A percentile compares a stretch with the other conserved stretches of the same genome.
These are phyloP conservation scores for Triops cancriformis DNA, from an alignment of 1,140 invertebrate species.

Conservation along the genomic window DNA sequence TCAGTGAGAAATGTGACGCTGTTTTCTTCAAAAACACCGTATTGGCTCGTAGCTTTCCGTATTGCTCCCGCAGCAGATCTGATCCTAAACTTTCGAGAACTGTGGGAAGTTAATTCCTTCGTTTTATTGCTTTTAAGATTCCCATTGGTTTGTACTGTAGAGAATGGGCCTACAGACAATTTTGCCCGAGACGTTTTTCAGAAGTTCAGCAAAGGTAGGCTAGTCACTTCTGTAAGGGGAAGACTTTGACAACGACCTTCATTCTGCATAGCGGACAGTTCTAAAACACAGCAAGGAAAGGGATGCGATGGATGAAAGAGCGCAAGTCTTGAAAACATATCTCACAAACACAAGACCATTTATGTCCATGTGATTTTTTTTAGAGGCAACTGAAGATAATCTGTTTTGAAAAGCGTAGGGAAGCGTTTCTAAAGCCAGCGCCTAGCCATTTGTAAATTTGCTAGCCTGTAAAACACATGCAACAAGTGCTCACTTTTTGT, in stretches of 20 bases:
- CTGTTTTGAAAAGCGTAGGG: not conserved
- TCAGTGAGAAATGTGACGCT: too few relatives aligned
- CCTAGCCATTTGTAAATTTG: not conserved
- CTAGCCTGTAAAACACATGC: conserved; percentile 1
- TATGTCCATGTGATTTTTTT: conserved; percentile 1
- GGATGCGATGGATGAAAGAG: not conserved
- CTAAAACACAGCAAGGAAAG: not conserved
- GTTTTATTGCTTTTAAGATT: not conserved
- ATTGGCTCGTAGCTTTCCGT: too few relatives aligned
- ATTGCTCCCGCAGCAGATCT: too few relatives aligned
- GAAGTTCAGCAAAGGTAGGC: not conserved
- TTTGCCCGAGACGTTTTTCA: not conserved
- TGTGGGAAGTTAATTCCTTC: too few relatives aligned
- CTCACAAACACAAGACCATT: conserved; percentile 1
- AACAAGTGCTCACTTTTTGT: conserved; percentile 9
- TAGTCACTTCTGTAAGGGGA: not conserved
- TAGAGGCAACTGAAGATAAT: not conserved
- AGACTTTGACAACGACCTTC: not conserved
- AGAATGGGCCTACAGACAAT: not conserved
- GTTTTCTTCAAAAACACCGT: too few relatives aligned
- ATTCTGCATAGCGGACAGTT: not conserved
- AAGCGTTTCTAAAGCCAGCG: not conserved
- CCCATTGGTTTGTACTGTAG: not conserved
- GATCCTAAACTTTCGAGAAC: too few relatives aligned
- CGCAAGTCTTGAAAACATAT: conserved; percentile 1